Evolutionary conservation across 2,113 vertebrate genomes (phyloP).

Genomic region (Morone chrysops): DNA sequence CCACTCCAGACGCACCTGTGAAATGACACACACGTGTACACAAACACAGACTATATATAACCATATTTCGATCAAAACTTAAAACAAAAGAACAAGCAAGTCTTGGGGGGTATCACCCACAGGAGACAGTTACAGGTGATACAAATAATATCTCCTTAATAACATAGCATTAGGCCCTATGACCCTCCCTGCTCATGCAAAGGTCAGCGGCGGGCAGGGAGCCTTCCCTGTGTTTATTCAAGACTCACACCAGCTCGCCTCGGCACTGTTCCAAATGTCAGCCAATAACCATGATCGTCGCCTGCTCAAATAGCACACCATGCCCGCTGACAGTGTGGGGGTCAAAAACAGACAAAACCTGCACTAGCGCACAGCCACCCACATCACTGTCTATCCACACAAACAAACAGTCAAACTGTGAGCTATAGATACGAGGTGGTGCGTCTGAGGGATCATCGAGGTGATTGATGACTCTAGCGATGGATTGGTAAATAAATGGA

Average conservation of each 20-base stretch:
- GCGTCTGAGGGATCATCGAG: slow-evolving; percentile 49
- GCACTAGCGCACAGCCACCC: slow-evolving; percentile 31
- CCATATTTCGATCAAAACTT: slow-evolving; percentile 2
- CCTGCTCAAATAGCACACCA: slow-evolving; percentile 75
- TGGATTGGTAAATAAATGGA: slow-evolving; percentile 83
- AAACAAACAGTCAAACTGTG: slow-evolving; percentile 34
- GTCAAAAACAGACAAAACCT: slow-evolving; percentile 64
- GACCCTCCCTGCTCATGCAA: slow-evolving; percentile 77
- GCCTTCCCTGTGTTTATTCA: slow-evolving; percentile 79
- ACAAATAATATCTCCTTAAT: slow-evolving; percentile 76
- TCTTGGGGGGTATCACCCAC: slow-evolving; percentile 21
- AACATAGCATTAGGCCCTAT: slow-evolving; percentile 77
- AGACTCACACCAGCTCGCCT: slow-evolving; percentile 66
- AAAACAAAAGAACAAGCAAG: slow-evolving; percentile 32
- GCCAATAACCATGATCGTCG: slow-evolving; percentile 77
- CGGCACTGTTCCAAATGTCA: slow-evolving; percentile 80
- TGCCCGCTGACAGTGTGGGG: slow-evolving; percentile 59
- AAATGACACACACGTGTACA: slow-evolving; percentile 14
- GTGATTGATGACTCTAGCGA: slow-evolving; percentile 79
- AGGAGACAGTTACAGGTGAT: slow-evolving; percentile 64
- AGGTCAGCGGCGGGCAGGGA: slow-evolving; percentile 77
- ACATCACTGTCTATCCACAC: slow-evolving; percentile 32
- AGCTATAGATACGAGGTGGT: slow-evolving; percentile 12
- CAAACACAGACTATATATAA: slow-evolving; percentile 4
- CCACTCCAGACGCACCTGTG: slow-evolving; percentile 96